These are phyloP conservation scores for Andrena marginata DNA, from an alignment of 2,888 invertebrate genomes.

Conservation along the genomic window DNA sequence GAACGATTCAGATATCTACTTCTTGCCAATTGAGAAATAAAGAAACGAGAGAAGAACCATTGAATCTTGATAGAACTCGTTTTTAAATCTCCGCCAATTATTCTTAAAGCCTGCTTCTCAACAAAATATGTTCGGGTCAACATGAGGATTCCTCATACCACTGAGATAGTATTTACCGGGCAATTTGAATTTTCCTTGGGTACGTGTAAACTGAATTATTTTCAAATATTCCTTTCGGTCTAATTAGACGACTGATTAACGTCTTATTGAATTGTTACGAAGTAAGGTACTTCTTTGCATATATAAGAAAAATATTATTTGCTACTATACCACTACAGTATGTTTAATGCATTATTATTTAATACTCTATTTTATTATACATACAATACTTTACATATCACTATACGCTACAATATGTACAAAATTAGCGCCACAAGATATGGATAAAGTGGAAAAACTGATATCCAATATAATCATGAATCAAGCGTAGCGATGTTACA, in stretches of 20 bases:
- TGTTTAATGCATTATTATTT: no score
- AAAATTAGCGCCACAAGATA: no score
- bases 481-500: no score
- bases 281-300: no score
- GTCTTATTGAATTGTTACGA: background rate
- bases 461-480: no score
- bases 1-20: background rate
- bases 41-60: no score
- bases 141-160: background rate
- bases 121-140: background rate
- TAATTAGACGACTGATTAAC: background rate
- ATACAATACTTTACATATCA: no score
- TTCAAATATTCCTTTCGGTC: background rate
- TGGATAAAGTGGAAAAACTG: no score
- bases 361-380: no score
- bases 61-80: background rate
- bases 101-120: background rate
- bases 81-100: background rate
- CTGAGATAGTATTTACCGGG: slow-evolving; percentile 6
- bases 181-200: slow-evolving; percentile 22
- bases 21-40: background rate
- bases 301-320: no score
- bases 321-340: no score
- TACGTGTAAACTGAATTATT: background rate
- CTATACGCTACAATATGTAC: no score